Conservation (phyloP, 2,888 invertebrate genomes). For the Nomada fucata region DNA sequence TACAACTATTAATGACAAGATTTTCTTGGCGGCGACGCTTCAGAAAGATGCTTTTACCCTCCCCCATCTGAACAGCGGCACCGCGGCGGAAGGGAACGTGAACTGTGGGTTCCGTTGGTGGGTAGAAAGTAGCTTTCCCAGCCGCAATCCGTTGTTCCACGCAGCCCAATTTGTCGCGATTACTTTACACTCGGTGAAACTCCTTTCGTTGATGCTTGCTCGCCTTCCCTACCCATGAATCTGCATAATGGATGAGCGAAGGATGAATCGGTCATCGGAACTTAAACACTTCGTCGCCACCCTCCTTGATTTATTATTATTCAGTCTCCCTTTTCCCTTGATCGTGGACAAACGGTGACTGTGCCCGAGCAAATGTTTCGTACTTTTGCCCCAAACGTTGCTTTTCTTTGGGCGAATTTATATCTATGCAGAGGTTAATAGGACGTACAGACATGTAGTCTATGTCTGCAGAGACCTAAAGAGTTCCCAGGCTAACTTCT, state of each 20-base stretch:
- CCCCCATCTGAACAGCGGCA: neutral
- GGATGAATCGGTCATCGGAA: conserved; percentile 55
- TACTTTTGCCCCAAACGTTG: too few relatives aligned
- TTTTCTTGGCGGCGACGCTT: conserved; percentile 58
- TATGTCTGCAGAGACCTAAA: too few relatives aligned
- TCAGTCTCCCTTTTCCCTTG: conserved; percentile 6
- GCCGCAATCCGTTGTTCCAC: conserved; percentile 49
- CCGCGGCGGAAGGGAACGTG: conserved; percentile 18
- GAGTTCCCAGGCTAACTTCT: too few relatives aligned
- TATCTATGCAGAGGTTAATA: too few relatives aligned
- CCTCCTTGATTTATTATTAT: conserved; percentile 63
- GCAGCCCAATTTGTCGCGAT: conserved; percentile 69
- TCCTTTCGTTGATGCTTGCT: conserved; percentile 51
- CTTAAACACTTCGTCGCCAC: conserved; percentile 56
- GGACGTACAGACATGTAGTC: too few relatives aligned
- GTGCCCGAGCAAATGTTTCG: neutral
- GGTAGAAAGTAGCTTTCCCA: conserved; percentile 59
- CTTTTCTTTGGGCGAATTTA: too few relatives aligned
- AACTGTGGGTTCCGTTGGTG: conserved; percentile 38
- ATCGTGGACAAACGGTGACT: neutral
- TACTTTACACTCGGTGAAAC: conserved; percentile 67
- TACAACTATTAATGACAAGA: conserved; percentile 72
- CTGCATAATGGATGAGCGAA: conserved; percentile 51
- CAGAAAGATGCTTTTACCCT: conserved; percentile 12
- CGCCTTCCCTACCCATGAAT: conserved; percentile 18